These are phyloP conservation scores for Echeneis naucrates DNA, from an alignment of 2,797 vertebrate species.

Conservation along the genomic window DNA sequence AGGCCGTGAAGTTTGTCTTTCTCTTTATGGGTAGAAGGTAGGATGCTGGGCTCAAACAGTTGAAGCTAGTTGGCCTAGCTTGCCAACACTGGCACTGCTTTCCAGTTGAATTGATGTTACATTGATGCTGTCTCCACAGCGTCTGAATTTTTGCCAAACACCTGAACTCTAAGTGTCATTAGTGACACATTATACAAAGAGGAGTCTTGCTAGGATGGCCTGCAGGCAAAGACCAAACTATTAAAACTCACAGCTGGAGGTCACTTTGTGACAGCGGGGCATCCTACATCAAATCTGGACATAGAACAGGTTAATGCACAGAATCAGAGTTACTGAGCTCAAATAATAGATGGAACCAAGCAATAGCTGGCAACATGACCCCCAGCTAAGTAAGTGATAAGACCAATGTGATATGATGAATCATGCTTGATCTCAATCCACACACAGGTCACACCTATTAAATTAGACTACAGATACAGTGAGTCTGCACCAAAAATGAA, in stretches of 20 bases:
- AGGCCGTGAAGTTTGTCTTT: not conserved
- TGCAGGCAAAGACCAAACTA: too few species aligned
- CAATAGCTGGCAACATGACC: not conserved
- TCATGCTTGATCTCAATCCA: not conserved
- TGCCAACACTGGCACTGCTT: not conserved
- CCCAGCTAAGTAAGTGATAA: not conserved
- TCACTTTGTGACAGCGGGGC: too few species aligned
- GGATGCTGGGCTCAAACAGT: too few species aligned
- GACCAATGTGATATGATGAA: not conserved
- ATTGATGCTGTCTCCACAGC: not conserved
- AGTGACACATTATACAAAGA: not conserved
- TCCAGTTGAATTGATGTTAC: not conserved
- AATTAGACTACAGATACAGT: too few species aligned
- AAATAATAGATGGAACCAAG: not conserved
- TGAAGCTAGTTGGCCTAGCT: not conserved
- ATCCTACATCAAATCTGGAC: too few species aligned
- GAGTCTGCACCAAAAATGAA: not conserved
- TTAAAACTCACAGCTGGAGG: too few species aligned
- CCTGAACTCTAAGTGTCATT: not conserved
- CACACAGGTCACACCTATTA: not conserved
- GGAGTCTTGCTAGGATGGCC: too few species aligned
- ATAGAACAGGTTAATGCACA: too few species aligned
- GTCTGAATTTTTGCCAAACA: not conserved
- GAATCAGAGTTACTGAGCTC: too few species aligned
- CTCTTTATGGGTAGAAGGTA: not conserved